These are phyloP conservation scores for Trilocha varians DNA, from an alignment of 2,888 invertebrate species.

Conservation along the genomic window DNA sequence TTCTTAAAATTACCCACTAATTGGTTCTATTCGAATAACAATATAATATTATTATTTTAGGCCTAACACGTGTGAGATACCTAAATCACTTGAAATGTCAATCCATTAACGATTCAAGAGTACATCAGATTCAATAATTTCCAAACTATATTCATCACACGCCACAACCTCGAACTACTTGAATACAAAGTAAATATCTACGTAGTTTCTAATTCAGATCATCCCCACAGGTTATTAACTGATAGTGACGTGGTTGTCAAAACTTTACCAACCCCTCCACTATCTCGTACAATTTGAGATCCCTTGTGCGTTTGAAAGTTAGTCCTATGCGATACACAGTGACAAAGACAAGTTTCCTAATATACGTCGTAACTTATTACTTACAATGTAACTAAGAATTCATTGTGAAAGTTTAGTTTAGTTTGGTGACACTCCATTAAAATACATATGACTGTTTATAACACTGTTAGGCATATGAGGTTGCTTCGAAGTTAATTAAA, in stretches of 20 bases:
- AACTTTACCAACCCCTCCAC: constrained; percentile 45
- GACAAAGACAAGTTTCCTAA: constrained; percentile 35
- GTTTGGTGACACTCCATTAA: constrained; percentile 5
- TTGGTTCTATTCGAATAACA: no score
- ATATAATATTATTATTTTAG: no score
- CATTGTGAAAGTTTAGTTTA: constrained; percentile 9
- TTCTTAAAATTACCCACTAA: no score
- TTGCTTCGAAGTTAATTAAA: not conserved
- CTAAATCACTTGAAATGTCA: no score
- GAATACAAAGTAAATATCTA: constrained; percentile 8
- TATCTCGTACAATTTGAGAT: constrained; percentile 42
- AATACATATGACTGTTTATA: constrained; percentile 11
- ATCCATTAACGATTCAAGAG: not conserved
- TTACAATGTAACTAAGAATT: constrained; percentile 2
- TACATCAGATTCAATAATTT: not conserved
- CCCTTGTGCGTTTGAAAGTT: constrained; percentile 63
- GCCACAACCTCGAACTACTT: constrained; percentile 1
- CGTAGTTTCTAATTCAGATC: constrained; percentile 49
- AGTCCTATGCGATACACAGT: constrained; percentile 31
- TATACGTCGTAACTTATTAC: constrained; percentile 16
- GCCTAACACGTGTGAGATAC: no score
- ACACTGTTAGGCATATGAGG: constrained; percentile 3
- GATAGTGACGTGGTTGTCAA: constrained; percentile 64
- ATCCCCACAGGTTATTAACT: constrained; percentile 51
- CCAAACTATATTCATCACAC: not conserved